phyloP scores from a whole-genome alignment of 1,140 invertebrate genomes.

The Drosophila virilis region DNA sequence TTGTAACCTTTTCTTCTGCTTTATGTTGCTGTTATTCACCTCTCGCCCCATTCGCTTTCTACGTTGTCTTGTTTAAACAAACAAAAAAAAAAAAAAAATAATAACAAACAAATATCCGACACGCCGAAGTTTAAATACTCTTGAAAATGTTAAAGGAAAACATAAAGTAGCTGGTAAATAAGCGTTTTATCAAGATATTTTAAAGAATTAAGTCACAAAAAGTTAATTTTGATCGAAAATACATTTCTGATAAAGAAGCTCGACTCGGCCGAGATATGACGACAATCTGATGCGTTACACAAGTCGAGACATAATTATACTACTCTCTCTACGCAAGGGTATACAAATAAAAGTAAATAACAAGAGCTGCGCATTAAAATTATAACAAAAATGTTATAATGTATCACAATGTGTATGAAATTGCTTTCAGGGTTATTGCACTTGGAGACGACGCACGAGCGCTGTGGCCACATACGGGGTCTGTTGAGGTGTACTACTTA shows the following conservation, averaged over 20 bases:
- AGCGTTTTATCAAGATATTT: neutral
- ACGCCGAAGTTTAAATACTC: neutral
- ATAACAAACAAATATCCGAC: neutral
- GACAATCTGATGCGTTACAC: no score
- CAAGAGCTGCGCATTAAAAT: constrained; percentile 19
- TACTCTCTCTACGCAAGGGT: neutral
- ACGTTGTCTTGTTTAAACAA: constrained; percentile 44
- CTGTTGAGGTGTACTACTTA: constrained; percentile 1
- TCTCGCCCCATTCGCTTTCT: constrained; percentile 61
- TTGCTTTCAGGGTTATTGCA: constrained; percentile 67
- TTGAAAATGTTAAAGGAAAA: neutral
- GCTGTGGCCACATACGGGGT: neutral
- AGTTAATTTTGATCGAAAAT: no score
- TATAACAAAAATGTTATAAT: constrained; percentile 33
- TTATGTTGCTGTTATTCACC: constrained; percentile 45
- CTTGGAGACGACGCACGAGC: constrained; percentile 36
- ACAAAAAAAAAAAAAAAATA: constrained; percentile 22
- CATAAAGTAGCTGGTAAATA: neutral
- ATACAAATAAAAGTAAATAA: constrained; percentile 14
- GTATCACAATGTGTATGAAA: constrained; percentile 26
- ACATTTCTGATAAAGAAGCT: no score
- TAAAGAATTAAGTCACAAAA: no score
- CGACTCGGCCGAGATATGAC: no score
- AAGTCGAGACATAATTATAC: no score
- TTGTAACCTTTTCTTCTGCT: constrained; percentile 60